Conservation (phyloP, 2,888 invertebrate species). For the Meghimatium bilineatum region DNA sequence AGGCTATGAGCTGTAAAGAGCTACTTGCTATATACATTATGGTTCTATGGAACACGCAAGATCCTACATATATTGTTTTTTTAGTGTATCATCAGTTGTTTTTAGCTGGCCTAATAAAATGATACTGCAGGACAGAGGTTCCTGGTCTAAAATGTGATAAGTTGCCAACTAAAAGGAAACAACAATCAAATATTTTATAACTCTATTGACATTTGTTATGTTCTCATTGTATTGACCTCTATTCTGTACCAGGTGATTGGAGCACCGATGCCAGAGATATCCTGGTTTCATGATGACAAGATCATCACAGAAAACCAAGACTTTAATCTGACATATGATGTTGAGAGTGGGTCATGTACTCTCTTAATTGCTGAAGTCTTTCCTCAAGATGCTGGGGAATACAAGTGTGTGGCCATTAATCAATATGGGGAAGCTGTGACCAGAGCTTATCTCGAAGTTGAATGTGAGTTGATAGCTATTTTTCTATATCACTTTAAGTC, state of each 20-base stretch:
- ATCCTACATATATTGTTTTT: no score
- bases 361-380: conserved; percentile 96
- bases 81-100: no score
- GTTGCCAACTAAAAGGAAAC: no score
- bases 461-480: conserved; percentile 64
- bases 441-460: conserved; percentile 73
- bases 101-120: no score
- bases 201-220: background rate
- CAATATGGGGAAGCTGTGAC: conserved; percentile 96
- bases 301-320: conserved; percentile 72
- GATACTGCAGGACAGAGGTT: no score
- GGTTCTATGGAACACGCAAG: no score
- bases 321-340: conserved; percentile 70
- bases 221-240: background rate
- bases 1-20: no score
- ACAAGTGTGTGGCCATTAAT: conserved; percentile 96
- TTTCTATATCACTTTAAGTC: background rate
- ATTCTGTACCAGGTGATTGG: conserved; percentile 62
- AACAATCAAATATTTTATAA: no score
- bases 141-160: no score
- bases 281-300: conserved; percentile 92
- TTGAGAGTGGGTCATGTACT: conserved; percentile 80
- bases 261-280: conserved; percentile 79
- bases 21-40: no score
- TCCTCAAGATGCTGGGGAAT: conserved; percentile 96